Conservation (phyloP, 2,113 vertebrate species). For the Anser brachyrhynchus region DNA sequence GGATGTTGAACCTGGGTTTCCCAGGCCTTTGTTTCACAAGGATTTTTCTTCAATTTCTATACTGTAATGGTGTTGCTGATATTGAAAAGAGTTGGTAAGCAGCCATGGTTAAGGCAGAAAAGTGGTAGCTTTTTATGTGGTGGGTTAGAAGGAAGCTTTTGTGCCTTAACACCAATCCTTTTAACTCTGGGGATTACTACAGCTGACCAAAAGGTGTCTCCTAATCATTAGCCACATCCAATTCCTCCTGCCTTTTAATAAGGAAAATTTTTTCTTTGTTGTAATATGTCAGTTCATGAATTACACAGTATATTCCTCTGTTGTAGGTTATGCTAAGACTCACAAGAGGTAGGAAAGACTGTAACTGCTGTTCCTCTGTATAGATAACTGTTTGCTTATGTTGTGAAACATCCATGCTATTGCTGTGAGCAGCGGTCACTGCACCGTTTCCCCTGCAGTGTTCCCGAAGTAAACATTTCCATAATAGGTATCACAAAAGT, state of each 20-base stretch:
- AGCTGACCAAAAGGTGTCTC: not conserved
- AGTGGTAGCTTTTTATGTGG: not conserved
- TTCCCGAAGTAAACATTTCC: slow-evolving; percentile 21
- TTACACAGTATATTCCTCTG: not conserved
- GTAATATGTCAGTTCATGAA: not conserved
- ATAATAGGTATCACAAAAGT: slow-evolving; percentile 2
- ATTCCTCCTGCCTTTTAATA: not conserved
- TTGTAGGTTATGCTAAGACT: not conserved
- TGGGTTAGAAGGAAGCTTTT: not conserved
- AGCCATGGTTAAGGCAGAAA: not conserved
- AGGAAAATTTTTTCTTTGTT: not conserved
- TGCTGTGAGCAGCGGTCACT: not conserved
- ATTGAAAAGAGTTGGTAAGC: not conserved
- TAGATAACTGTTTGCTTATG: not conserved
- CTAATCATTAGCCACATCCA: not conserved
- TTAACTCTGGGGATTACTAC: not conserved
- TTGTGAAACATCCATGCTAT: not conserved
- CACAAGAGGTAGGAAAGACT: not conserved
- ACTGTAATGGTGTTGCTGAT: too few relatives aligned
- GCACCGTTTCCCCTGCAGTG: not conserved
- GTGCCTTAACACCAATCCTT: not conserved
- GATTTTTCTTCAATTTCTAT: not conserved
- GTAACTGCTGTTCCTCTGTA: not conserved
- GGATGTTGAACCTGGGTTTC: not conserved
- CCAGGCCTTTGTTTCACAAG: not conserved